Evolutionary conservation across 2,113 vertebrate genomes (phyloP).

Genomic region (Drymodes brunneopygia): DNA sequence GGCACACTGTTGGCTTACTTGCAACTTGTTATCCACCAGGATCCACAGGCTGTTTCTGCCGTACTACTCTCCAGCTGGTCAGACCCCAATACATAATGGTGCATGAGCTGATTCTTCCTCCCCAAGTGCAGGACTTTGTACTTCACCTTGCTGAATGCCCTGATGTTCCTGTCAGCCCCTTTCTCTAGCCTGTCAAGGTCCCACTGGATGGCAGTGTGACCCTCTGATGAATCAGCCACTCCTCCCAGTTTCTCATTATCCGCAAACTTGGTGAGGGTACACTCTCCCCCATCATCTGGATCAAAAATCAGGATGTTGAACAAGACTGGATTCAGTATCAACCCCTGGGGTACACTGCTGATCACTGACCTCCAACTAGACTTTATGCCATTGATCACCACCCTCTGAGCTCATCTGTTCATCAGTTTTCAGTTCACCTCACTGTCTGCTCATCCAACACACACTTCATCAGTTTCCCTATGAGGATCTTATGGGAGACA

Average conservation of each 20-base stretch:
- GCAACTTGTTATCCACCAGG: not conserved
- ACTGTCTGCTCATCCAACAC: not conserved
- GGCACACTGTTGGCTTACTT: not conserved
- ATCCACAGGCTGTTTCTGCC: not conserved
- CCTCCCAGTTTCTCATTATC: not conserved
- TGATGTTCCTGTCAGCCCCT: not conserved
- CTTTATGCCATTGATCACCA: not conserved
- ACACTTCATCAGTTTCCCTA: not conserved
- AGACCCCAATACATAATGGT: rapidly evolving
- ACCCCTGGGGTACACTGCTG: not conserved
- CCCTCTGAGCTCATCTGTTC: not conserved
- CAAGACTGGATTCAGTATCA: not conserved
- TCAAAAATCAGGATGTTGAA: not conserved
- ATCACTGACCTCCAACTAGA: not conserved
- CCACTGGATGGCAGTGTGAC: not conserved
- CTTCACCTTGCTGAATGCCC: not conserved
- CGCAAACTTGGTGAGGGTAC: not conserved
- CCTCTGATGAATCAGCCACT: not conserved
- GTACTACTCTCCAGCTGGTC: not conserved
- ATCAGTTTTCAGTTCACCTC: not conserved
- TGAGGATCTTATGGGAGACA: not conserved
- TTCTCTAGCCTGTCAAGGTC: not conserved
- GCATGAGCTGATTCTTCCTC: not conserved
- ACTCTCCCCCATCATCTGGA: not conserved
- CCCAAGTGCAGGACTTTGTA: not conserved